These are phyloP conservation scores for Bombus turneri DNA, from an alignment of 1,140 invertebrate genomes.

Conservation along the genomic window DNA sequence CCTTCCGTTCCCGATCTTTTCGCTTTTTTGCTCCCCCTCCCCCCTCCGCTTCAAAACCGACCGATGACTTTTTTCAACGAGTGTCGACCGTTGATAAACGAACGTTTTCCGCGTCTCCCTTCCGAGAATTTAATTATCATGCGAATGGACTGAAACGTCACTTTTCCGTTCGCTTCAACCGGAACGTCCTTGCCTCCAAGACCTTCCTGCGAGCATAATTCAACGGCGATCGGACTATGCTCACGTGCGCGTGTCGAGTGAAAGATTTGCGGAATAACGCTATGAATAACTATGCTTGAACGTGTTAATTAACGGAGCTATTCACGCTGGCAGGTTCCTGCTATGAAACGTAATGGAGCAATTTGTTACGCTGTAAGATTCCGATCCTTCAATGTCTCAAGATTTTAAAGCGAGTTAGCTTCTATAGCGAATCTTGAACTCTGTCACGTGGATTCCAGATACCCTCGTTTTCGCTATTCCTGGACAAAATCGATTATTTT, in stretches of 20 bases:
- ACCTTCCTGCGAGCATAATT: not conserved
- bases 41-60: not conserved
- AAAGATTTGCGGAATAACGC: not conserved
- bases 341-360: not conserved
- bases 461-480: too few relatives aligned
- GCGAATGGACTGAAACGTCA: not conserved
- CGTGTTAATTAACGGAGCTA: not conserved
- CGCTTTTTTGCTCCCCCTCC: not conserved
- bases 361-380: not conserved
- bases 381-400: not conserved
- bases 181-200: conserved; percentile 9
- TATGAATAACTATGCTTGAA: not conserved
- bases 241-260: not conserved
- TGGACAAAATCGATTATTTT: too few relatives aligned
- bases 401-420: not conserved
- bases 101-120: not conserved
- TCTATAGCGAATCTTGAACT: not conserved
- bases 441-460: too few relatives aligned
- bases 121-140: conserved; percentile 7
- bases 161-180: not conserved
- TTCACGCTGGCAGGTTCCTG: not conserved
- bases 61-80: not conserved
- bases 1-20: not conserved
- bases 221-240: not conserved
- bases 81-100: not conserved